Evolutionary conservation across 2,797 vertebrate genomes (phyloP).

Genomic region (Kryptolebias ocellatus): DNA sequence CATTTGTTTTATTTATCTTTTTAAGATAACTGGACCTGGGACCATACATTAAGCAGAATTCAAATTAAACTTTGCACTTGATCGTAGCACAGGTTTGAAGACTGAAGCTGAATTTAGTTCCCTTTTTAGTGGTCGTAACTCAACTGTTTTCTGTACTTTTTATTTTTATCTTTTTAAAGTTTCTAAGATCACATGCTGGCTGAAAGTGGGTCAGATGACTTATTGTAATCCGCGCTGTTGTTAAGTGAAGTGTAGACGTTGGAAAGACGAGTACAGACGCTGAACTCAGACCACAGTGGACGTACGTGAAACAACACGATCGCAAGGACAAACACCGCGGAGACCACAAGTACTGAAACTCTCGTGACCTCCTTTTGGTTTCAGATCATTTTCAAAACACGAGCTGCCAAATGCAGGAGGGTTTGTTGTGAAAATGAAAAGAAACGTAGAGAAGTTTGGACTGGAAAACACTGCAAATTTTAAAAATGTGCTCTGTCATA

Average conservation of each 20-base stretch:
- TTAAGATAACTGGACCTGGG: constrained; percentile 6
- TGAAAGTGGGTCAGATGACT: constrained; percentile 31
- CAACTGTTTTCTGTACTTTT: constrained; percentile 9
- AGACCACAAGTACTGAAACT: neutral
- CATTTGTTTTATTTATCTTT: neutral
- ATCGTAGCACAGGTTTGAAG: no score
- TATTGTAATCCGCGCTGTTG: constrained; percentile 3
- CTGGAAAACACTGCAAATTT: neutral
- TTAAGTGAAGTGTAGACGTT: neutral
- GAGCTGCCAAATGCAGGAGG: neutral
- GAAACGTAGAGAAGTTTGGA: constrained; percentile 11
- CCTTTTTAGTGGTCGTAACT: constrained; percentile 22
- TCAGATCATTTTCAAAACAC: constrained; percentile 19
- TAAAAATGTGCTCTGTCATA: neutral
- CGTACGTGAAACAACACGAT: neutral
- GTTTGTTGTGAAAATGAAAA: constrained; percentile 11
- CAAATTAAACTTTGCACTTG: neutral
- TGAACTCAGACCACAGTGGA: constrained; percentile 1
- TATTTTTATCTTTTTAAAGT: neutral
- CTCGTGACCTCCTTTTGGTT: constrained; percentile 8
- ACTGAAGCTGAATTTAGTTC: constrained; percentile 22
- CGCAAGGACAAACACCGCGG: neutral
- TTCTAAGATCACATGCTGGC: constrained; percentile 38
- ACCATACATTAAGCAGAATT: neutral
- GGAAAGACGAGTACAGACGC: constrained; percentile 5